Evolutionary conservation across 2,888 invertebrate species (phyloP).

Genomic region (Dioctria linearis): DNA sequence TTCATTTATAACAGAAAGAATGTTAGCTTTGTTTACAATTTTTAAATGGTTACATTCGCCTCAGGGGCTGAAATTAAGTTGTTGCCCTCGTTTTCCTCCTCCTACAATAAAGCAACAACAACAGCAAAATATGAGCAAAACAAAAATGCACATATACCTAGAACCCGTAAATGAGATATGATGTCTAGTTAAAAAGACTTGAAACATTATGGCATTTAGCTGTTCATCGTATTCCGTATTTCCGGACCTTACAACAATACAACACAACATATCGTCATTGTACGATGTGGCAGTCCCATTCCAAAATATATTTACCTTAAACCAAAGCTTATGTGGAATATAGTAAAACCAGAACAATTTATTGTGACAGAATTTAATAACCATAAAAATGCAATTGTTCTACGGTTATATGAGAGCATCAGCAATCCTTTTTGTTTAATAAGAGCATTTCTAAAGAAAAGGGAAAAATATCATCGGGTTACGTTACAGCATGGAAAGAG

Average conservation of each 20-base stretch:
- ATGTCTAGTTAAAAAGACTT: slow-evolving; percentile 24
- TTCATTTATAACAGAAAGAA: neutral
- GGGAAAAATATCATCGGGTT: neutral
- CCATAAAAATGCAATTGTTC: slow-evolving; percentile 40
- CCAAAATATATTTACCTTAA: neutral
- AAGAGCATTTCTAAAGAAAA: no score
- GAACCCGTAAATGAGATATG: slow-evolving; percentile 32
- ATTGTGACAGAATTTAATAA: slow-evolving; percentile 48
- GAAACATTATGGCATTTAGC: slow-evolving; percentile 43
- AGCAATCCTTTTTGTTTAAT: slow-evolving; percentile 3
- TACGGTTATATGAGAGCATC: neutral
- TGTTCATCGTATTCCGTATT: slow-evolving; percentile 25
- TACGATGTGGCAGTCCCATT: slow-evolving; percentile 20
- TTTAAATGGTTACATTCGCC: slow-evolving; percentile 51
- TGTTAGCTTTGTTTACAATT: slow-evolving; percentile 47
- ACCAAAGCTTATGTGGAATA: slow-evolving; percentile 21
- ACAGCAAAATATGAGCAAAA: slow-evolving; percentile 14
- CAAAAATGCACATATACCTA: neutral
- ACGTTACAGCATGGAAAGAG: neutral
- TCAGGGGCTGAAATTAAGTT: slow-evolving; percentile 47
- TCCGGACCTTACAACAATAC: neutral
- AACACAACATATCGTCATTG: slow-evolving; percentile 1
- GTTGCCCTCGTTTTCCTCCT: slow-evolving; percentile 48
- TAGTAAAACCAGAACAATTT: slow-evolving; percentile 48
- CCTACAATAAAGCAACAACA: slow-evolving; percentile 8